Base-by-base conservation (phyloP, 1,140 invertebrate species). In the Plectus sambesii region DNA sequence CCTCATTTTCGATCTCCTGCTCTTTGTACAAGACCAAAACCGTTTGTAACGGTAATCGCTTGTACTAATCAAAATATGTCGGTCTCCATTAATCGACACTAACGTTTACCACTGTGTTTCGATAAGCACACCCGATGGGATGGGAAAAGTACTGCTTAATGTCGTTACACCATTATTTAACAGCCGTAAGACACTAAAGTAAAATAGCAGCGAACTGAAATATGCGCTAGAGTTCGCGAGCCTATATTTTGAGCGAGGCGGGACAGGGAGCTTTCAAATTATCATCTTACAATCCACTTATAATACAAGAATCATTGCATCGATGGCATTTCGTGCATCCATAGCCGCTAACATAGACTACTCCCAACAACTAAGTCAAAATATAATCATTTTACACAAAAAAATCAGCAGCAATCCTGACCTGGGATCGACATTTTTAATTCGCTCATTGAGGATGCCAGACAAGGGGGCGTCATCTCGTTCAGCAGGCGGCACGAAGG, bases 401-500 rank as follows among this genome's bases (percentile, higher is more conserved):
- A 47, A 4, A 5, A 29, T 23, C 36, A 35, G 17, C n/a, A 35
- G 24, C 42, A 55, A 5, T 26, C 22, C 36, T 29, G 17, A 64
- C 62, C 59, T 57, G 9, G 63, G 63, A 55, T 66, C 63, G 37
- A 66, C 57, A 42, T 57, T 43, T 35, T 69, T 57, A 5, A 63
- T 41, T 37, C 62, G 59, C 3, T 56, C 57, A 36, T 53, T 50
- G 8, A 66, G 35, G 23, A 66, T 66, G 4, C 44, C 45, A 23
- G 65, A 53, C 5, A 66, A 42, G 4, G 63, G 63, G 41, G 63
- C 62, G 46, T 65, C 61, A 6, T 42, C 55, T 15, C 63, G 30
- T 12, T 48, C 22, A 2, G 59, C 56, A 6, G 64, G 64, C 2
- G 62, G 62, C 19, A 68, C 36, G 25, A 66, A 64, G n/a, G n/a